Evolutionary conservation across 2,888 invertebrate genomes (phyloP), one percentile per base, ranked within the genome.

Genomic region (Euproctis similis): DNA sequence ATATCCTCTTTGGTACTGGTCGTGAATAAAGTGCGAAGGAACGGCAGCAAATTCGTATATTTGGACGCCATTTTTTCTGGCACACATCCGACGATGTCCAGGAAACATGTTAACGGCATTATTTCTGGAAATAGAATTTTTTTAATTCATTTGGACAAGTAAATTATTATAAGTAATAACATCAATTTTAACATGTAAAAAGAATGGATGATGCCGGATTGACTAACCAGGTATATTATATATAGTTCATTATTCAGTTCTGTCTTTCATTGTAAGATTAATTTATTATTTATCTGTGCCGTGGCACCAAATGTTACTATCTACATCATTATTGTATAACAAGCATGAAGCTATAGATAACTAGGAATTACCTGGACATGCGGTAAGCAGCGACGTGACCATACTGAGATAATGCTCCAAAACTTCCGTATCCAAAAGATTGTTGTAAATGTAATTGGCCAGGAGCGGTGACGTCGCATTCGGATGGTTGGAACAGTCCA

Each of bases 31-130:
- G 87, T 87, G 50, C 86, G 77, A 1, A 93, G 62, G 87, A 92
- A 92, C 3, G 87, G 85, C 8, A 90, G 57, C 9, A 92, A 86
- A 16, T 81, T 86, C 2, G 87, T 73, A 59, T 93, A 89, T 39
- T 88, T 86, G 16, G 86, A 58, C 0, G 90, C 87, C 53, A 95
- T 86, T 31, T 88, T 74, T 11, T 90, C 87, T 0, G 95, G 92
- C 6, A 92, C 88, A 35, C 93, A 92, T 20, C 95, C 95, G n/a
- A 95, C 85, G 11, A 95, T 85, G 73, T 96, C 96, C 44, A 94
- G 81, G 57, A 96, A 86, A 47, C 93, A 94, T 30, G 90, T 89
- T 28, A 96, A 66, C 0, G 91, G 81, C 71, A 89, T 87, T 23
- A 87, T 62, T 52, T 87, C 90, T 90, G 59, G 1, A 63, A 60